A percentile compares a stretch with the other conserved stretches of the same genome.
These are phyloP conservation scores for Labrus mixtus DNA, from an alignment of 2,113 vertebrate genomes.

Conservation along the genomic window DNA sequence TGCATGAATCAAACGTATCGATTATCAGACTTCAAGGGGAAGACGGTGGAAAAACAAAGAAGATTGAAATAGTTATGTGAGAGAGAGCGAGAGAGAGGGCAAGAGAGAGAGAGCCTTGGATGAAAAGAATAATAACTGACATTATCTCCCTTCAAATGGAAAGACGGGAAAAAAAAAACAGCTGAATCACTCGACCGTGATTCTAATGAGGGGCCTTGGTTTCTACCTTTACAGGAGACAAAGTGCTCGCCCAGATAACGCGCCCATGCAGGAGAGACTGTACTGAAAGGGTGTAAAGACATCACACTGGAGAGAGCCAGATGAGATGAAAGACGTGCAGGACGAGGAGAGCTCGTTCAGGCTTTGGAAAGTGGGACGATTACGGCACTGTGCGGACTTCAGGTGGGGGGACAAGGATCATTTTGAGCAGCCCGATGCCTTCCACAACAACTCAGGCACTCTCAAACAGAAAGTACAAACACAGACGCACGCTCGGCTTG, in stretches of 20 bases:
- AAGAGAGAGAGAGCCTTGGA: background rate
- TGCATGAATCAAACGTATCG: slow-evolving; percentile 32
- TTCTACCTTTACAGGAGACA: slow-evolving; percentile 41
- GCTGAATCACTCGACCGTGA: slow-evolving; percentile 24
- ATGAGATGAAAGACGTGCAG: slow-evolving; percentile 12
- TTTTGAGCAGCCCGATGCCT: background rate
- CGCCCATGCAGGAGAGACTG: slow-evolving; percentile 26
- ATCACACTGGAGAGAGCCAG: background rate
- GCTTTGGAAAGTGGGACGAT: background rate
- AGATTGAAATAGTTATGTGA: background rate
- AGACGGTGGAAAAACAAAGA: slow-evolving; percentile 1
- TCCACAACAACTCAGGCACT: too few relatives aligned
- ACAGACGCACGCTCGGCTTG: slow-evolving; percentile 6
- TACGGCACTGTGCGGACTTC: background rate
- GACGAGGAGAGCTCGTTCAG: slow-evolving; percentile 18
- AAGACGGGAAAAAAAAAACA: background rate
- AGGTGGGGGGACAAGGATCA: slow-evolving; percentile 8
- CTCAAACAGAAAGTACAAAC: too few relatives aligned
- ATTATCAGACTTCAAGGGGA: slow-evolving; percentile 43
- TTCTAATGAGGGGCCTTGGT: slow-evolving; percentile 35
- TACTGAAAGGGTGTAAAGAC: slow-evolving; percentile 34
- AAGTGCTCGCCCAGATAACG: slow-evolving; percentile 25
- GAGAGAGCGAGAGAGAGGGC: background rate
- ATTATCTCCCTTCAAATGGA: slow-evolving; percentile 5
- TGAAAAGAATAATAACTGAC: slow-evolving; percentile 23